A percentile compares a stretch with the other conserved stretches of the same genome.
Evolutionary conservation across 2,797 vertebrate genomes (phyloP).

Genomic region (Alcedo quadribrachys): DNA sequence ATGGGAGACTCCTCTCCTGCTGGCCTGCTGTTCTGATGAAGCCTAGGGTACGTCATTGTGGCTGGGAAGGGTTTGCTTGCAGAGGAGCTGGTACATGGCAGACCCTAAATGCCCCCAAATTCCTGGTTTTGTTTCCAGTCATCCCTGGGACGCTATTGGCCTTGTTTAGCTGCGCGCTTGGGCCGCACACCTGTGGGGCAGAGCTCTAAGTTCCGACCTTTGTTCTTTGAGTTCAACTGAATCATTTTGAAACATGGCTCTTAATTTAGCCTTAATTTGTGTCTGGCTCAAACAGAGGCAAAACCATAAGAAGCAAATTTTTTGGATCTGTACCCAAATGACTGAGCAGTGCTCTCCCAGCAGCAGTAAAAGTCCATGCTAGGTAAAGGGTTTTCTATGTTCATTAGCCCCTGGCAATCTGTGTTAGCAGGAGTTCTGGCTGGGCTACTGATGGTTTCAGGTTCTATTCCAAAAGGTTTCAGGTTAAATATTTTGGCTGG

Average conservation of each 20-base stretch:
- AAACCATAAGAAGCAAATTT: constrained; percentile 41
- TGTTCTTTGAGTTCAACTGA: not conserved
- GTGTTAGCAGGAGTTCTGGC: constrained; percentile 68
- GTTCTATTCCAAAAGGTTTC: constrained; percentile 70
- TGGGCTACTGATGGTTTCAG: constrained; percentile 57
- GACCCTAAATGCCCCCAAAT: not conserved
- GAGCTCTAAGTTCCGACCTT: not conserved
- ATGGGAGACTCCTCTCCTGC: not conserved
- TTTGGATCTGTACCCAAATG: constrained; percentile 59
- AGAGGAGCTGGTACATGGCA: not conserved
- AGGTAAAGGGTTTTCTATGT: constrained; percentile 47
- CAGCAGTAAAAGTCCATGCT: constrained; percentile 61
- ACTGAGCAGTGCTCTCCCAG: constrained; percentile 57
- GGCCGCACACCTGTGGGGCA: not conserved
- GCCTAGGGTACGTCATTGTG: not conserved
- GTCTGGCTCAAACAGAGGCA: constrained; percentile 47
- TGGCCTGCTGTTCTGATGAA: rapidly evolving
- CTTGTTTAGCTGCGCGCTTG: not conserved
- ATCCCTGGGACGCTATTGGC: not conserved
- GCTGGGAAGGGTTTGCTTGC: not conserved
- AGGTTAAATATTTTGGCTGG: constrained; percentile 72
- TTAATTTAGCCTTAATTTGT: constrained; percentile 52
- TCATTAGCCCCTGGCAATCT: constrained; percentile 73
- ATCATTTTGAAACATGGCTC: constrained; percentile 26
- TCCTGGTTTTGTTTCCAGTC: not conserved